phyloP scores from a whole-genome alignment of 92 coral and sea anemone species.

The Muricea muricata region DNA sequence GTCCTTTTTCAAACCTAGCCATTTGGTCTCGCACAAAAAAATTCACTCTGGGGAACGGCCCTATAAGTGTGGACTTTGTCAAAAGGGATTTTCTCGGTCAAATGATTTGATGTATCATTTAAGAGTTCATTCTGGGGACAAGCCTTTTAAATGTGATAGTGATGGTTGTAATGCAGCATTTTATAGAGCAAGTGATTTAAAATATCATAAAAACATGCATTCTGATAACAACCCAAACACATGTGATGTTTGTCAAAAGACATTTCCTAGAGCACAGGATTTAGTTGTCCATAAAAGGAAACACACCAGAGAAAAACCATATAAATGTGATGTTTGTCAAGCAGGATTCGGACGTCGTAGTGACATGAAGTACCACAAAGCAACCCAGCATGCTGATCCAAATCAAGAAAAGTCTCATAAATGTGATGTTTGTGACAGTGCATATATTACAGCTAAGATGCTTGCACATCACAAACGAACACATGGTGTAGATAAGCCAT shows the following conservation, averaged over 20 bases:
- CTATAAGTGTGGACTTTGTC: constrained; percentile 13
- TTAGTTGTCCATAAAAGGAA: background rate
- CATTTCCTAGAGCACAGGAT: constrained; percentile 1
- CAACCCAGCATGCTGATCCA: constrained; percentile 10
- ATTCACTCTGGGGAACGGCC: background rate
- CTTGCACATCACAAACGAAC: background rate
- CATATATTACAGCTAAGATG: background rate
- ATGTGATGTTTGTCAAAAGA: background rate
- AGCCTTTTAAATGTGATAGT: constrained; percentile 16
- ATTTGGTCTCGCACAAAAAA: constrained; percentile 1
- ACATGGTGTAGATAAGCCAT: background rate
- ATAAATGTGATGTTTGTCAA: background rate
- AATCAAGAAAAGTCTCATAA: background rate
- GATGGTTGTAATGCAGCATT: background rate
- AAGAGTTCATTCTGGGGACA: constrained; percentile 9
- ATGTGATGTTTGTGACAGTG: constrained; percentile 8
- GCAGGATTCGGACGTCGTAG: background rate
- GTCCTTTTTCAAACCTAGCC: background rate
- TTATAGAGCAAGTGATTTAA: constrained; percentile 12
- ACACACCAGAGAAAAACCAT: constrained; percentile 19
- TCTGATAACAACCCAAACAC: constrained; percentile 9
- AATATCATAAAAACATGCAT: constrained; percentile 4
- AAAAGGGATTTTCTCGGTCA: constrained; percentile 4
- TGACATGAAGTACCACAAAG: background rate
- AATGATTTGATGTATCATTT: constrained; percentile 21